phyloP scores from a whole-genome alignment of 2,113 vertebrate species.

The Menidia beryllina region DNA sequence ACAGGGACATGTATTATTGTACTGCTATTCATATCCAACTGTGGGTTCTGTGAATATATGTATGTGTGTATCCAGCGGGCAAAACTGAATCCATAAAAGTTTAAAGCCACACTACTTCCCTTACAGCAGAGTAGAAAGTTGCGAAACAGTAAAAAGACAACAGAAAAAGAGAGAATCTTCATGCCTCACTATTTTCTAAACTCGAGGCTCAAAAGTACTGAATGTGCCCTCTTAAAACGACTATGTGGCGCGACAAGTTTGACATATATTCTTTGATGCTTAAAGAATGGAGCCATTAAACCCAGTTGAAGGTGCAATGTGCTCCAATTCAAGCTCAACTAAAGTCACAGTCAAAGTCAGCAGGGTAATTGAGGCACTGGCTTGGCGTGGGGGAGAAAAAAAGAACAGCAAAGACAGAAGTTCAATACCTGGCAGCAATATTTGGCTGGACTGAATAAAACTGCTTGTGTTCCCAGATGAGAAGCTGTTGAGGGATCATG shows the following conservation, averaged over 20 bases:
- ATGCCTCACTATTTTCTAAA: background rate
- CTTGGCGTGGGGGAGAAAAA: constrained; percentile 8
- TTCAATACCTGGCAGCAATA: constrained; percentile 19
- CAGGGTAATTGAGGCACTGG: background rate
- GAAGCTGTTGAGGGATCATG: constrained; percentile 8
- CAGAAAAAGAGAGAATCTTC: background rate
- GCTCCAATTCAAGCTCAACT: constrained; percentile 23
- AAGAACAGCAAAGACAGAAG: constrained; percentile 18
- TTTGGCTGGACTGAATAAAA: constrained; percentile 32
- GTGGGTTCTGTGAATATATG: constrained; percentile 1
- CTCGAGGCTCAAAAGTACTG: background rate
- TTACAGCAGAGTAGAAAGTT: background rate
- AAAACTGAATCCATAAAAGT: constrained; percentile 1
- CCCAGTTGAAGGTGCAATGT: constrained; percentile 10
- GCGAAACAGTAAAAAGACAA: background rate
- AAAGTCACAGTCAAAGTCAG: constrained; percentile 22
- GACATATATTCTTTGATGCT: constrained; percentile 11
- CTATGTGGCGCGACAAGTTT: background rate
- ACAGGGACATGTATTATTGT: constrained; percentile 32
- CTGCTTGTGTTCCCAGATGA: constrained; percentile 7
- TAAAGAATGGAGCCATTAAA: background rate
- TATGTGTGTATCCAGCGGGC: background rate
- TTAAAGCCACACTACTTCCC: constrained; percentile 2
- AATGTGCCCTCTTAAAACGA: constrained; percentile 3
- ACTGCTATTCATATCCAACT: constrained; percentile 5